Conservation (phyloP, 2,888 invertebrate genomes). For the Hybos culiciformis region DNA sequence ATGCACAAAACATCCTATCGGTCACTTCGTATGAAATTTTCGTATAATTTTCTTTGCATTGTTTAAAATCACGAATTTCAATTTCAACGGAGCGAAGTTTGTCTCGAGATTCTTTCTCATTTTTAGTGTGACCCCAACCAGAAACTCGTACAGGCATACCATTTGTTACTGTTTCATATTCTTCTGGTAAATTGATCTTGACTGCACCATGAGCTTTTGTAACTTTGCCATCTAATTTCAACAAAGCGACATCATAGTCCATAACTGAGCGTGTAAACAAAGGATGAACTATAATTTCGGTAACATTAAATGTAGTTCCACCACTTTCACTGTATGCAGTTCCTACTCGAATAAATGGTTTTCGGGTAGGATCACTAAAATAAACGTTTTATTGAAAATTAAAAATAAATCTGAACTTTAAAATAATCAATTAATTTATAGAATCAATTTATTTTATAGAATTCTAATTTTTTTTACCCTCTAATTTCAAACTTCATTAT, state of each 20-base stretch:
- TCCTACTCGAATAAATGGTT: conserved; percentile 10
- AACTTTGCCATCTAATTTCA: conserved; percentile 7
- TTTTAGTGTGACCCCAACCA: conserved; percentile 11
- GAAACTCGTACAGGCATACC: conserved; percentile 10
- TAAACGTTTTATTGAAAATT: too few relatives aligned
- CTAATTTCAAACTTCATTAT: too few relatives aligned
- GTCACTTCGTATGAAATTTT: too few relatives aligned
- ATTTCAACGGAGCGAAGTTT: conserved; percentile 9
- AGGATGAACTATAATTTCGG: conserved; percentile 6
- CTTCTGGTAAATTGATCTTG: conserved; percentile 2
- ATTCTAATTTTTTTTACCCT: too few relatives aligned
- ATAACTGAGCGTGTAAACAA: conserved; percentile 8
- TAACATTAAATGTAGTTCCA: conserved; percentile 8
- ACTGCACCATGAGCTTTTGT: conserved; percentile 7
- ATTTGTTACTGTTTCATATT: conserved; percentile 3
- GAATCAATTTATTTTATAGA: too few relatives aligned
- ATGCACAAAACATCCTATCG: conserved; percentile 13
- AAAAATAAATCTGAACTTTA: too few relatives aligned
- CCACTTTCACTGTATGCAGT: conserved; percentile 7
- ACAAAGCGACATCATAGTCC: conserved; percentile 10
- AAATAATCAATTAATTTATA: too few relatives aligned
- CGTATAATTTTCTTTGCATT: conserved; percentile 9
- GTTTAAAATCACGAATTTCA: conserved; percentile 8
- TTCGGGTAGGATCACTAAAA: not conserved
- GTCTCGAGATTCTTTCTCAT: conserved; percentile 5